Base-by-base conservation (phyloP, 2,888 invertebrate genomes). In the Thecocarcelia acutangulata region DNA sequence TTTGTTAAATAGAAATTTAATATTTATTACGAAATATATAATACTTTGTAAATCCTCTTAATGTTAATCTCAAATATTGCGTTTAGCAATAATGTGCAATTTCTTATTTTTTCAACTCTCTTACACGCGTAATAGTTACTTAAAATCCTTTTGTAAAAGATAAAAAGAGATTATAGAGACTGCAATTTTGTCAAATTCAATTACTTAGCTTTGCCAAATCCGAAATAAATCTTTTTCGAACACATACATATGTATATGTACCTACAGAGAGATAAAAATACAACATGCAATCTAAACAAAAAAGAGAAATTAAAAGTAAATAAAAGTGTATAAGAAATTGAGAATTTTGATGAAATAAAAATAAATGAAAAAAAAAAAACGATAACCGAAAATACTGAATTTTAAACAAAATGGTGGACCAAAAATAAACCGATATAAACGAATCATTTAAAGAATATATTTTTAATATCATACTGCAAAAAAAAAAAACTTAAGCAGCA, bases 361-460 rank as follows among this genome's bases (percentile, higher is more conserved):
- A 72, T 72, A 66, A 52, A 74, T 37, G 19, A 11, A 63, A 28
- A 52, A 42, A 33, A 33, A 12, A n/a, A 59, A 42, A 33, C 8
- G 58, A 66, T 48, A 61, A 46, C 72, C 56, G 48, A 61, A 63
- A 50, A 46, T 37, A 48, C 40, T 66, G 59, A 68, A 69, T 77
- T 81, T 8, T 77, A 68, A 73, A 81, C 81, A 81, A 81, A 81
- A 81, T 81, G 81, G 81, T 81, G 81, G 76, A 76, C 72, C 72
- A 66, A 80, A 68, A 74, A 44, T 58, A 66, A 68, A 79, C 73
- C 68, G 52, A 68, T 56, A 74, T 63, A 68, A 48, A 48, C 72
- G 66, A 69, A 58, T 80, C 54, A 58, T 78, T 78, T 75, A n/a
- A 33, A 66, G 42, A 75, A 64, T 70, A 48, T 48, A 54, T 63